phyloP scores from a whole-genome alignment of 2,797 vertebrate species.

The Diceros bicornis region DNA sequence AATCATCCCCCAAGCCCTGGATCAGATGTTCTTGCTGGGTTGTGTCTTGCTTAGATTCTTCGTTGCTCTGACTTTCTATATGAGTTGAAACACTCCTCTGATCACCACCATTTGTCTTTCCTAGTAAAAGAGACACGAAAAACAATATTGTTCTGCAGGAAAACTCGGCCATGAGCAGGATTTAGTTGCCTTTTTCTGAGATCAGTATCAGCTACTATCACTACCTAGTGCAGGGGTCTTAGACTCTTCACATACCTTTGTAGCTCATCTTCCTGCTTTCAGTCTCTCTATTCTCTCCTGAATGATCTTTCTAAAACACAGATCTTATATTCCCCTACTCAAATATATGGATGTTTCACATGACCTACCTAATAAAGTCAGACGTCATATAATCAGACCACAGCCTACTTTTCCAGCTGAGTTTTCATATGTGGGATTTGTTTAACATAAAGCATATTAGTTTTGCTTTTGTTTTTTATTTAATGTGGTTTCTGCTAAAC shows the following conservation, averaged over 20 bases:
- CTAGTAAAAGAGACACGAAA: constrained; percentile 69
- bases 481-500: constrained; percentile 55
- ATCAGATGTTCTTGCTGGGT: constrained; percentile 11
- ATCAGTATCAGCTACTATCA: neutral
- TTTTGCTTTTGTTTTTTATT: constrained; percentile 58
- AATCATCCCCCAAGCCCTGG: constrained; percentile 55
- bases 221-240: neutral
- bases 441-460: neutral
- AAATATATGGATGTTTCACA: constrained; percentile 8
- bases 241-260: constrained; percentile 39
- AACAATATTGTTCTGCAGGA: constrained; percentile 53
- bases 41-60: constrained; percentile 51
- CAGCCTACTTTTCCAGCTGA: constrained; percentile 1
- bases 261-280: neutral
- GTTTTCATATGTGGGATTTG: constrained; percentile 31
- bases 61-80: neutral
- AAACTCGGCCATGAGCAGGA: constrained; percentile 45
- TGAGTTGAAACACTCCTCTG: neutral
- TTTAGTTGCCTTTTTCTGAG: constrained; percentile 60
- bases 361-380: constrained; percentile 20
- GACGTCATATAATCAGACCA: constrained; percentile 10
- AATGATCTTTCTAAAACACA: constrained; percentile 59
- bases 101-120: constrained; percentile 73
- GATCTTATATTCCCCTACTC: neutral
- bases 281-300: neutral